phyloP scores from a whole-genome alignment of 2,797 vertebrate genomes.

The Etheostoma perlongum region DNA sequence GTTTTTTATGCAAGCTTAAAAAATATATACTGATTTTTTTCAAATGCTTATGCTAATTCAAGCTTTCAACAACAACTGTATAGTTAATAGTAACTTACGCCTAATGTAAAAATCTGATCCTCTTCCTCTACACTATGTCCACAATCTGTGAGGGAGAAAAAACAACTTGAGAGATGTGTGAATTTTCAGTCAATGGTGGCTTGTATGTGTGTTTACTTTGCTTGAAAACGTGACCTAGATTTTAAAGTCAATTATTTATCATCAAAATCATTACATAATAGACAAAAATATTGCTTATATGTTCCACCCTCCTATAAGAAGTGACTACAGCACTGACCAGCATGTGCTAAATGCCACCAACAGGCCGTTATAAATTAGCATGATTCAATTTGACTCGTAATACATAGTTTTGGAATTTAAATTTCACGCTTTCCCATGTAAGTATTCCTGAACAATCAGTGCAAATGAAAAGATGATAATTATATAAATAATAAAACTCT shows the following conservation, averaged over 20 bases:
- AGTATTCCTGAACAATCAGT: slow-evolving; percentile 6
- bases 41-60: background rate
- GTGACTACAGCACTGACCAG: slow-evolving; percentile 50
- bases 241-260: slow-evolving; percentile 7
- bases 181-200: background rate
- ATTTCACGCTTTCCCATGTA: background rate
- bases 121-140: background rate
- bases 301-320: background rate
- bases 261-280: background rate
- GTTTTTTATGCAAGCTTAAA: background rate
- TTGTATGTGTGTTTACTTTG: background rate
- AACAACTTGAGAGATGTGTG: background rate
- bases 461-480: slow-evolving; percentile 16
- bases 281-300: background rate
- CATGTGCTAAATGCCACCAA: slow-evolving; percentile 25
- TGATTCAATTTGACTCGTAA: background rate
- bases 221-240: background rate
- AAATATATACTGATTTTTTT: slow-evolving; percentile 9
- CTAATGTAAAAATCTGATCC: background rate
- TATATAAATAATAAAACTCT: slow-evolving; percentile 23
- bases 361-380: slow-evolving; percentile 12
- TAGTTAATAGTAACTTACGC: no score
- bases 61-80: slow-evolving; percentile 5
- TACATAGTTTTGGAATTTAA: background rate
- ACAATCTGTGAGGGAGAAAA: background rate